Conservation (phyloP, 2,113 vertebrate species). For the Paramisgurnus dabryanus region DNA sequence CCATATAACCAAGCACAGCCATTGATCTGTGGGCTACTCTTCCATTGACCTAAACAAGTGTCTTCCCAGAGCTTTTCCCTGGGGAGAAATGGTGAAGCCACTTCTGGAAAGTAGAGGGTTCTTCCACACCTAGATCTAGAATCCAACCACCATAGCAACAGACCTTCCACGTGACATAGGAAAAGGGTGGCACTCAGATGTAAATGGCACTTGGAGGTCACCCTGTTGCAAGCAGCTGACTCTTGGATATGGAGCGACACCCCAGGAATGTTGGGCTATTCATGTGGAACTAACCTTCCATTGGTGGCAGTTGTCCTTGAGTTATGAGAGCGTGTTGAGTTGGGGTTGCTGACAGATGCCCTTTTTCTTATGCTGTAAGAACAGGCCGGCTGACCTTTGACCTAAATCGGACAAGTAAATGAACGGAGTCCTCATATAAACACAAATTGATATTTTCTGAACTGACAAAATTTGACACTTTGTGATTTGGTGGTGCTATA, state of each 20-base stretch:
- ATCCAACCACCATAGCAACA: not conserved
- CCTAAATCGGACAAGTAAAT: constrained; percentile 30
- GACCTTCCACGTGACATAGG: constrained; percentile 31
- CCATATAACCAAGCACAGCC: constrained; percentile 19
- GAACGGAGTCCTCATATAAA: constrained; percentile 32
- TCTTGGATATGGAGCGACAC: constrained; percentile 49
- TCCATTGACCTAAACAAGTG: constrained; percentile 17
- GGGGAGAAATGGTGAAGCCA: not conserved
- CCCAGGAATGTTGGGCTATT: constrained; percentile 57
- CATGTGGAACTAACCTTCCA: constrained; percentile 70
- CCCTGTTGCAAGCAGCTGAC: constrained; percentile 53
- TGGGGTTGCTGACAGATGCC: constrained; percentile 56
- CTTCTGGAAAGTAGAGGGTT: constrained; percentile 14
- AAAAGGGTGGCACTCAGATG: constrained; percentile 21
- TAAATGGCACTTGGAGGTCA: constrained; percentile 56
- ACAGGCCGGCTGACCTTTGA: constrained; percentile 58
- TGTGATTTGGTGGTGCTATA: constrained; percentile 26
- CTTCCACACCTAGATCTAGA: constrained; percentile 10
- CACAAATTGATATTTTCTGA: constrained; percentile 15
- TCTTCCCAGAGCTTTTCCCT: constrained; percentile 9
- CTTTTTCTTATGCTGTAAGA: constrained; percentile 57
- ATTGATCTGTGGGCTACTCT: constrained; percentile 34
- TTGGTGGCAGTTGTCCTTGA: constrained; percentile 68
- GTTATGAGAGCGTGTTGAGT: constrained; percentile 24
- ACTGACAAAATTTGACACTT: constrained; percentile 27